Evolutionary conservation across 1,140 invertebrate genomes (phyloP), one percentile per base, ranked within the genome.

Genomic region (Lordiphosa stackelbergi): DNA sequence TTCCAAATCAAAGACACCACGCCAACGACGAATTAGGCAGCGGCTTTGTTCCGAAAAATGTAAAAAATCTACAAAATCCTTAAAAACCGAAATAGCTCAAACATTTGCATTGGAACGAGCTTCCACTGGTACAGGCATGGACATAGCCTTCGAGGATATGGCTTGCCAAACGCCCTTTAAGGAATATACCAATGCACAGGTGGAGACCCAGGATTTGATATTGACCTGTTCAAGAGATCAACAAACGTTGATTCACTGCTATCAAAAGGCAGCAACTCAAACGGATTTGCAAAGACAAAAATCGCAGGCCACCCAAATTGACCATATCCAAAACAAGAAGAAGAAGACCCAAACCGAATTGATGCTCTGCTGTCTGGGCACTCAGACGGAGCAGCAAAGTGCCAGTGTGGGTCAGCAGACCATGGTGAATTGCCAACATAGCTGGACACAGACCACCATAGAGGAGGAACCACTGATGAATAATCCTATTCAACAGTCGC

Each of bases 141-240:
- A 24, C 22, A 24, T 24, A 1, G 5, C 22, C 22, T 24, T 24
- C 5, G 3, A 19, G 7, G 11, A 47, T 28, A 13, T 4, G 28
- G 22, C 13, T 4, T 53, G 12, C 5, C 59, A 72, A 45, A 69
- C 73, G 8, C 3, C 3, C 1, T 9, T 1, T 0, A 6, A 8
- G 5, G 22, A 42, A 6, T 7, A 38, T 0, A 11, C 10, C 12
- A 38, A 38, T 4, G 41, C 7, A 13, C 9, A 56, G 4, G 41
- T 58, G 31, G 58, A 81, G 9, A 81, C 70, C 0, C 3, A 11
- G 5, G 71, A 74, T 10, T 28, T 81, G 11, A 19, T 11, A 0
- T 1, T 38, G 3, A 8, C 2, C 13, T 13, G 40, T 10, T 13
- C 28, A 1, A 46, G 24, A 10, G 10, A 58, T 4, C 77, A 81